Percentiles rank a stretch among this genome's conserved stretches.
phyloP scores from a whole-genome alignment of 1,140 invertebrate genomes.

The Caenorhabditis remanei region DNA sequence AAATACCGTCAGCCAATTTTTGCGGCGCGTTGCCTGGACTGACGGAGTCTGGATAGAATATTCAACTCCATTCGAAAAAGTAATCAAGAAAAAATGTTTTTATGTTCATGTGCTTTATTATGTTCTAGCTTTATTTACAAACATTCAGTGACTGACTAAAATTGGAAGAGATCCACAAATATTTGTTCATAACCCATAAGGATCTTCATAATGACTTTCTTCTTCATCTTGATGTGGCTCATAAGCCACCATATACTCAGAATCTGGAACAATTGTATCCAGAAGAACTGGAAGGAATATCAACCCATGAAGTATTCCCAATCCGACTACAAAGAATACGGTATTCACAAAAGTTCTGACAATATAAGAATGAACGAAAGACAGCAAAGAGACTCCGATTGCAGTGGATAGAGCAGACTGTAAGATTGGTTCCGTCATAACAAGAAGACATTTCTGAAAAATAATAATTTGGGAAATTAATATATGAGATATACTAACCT shows the following conservation, averaged over 20 bases:
- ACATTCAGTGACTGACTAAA: not conserved
- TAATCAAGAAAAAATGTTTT: no score
- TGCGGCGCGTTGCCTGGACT: no score
- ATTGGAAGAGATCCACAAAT: not conserved
- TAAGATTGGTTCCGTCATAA: slow-evolving; percentile 70
- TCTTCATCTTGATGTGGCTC: slow-evolving; percentile 39
- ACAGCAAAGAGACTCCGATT: slow-evolving; percentile 71
- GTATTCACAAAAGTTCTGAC: slow-evolving; percentile 74
- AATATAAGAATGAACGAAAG: slow-evolving; percentile 73
- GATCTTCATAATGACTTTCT: slow-evolving; percentile 24
- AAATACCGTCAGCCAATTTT: no score
- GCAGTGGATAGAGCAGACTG: slow-evolving; percentile 70
- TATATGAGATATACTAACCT: slow-evolving; percentile 54
- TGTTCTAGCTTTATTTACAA: not conserved
- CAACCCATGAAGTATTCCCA: slow-evolving; percentile 73
- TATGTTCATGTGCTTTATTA: no score
- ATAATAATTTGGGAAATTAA: not conserved
- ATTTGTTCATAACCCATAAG: slow-evolving; percentile 46
- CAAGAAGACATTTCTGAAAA: slow-evolving; percentile 69
- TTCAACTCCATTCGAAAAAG: no score
- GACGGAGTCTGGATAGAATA: no score
- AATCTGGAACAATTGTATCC: slow-evolving; percentile 67
- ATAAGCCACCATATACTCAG: slow-evolving; percentile 67
- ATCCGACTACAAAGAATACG: slow-evolving; percentile 72
- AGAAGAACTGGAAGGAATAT: slow-evolving; percentile 73